These are phyloP conservation scores for Drosophila pseudoobscura DNA, from an alignment of 1,140 invertebrate genomes.

Conservation along the genomic window DNA sequence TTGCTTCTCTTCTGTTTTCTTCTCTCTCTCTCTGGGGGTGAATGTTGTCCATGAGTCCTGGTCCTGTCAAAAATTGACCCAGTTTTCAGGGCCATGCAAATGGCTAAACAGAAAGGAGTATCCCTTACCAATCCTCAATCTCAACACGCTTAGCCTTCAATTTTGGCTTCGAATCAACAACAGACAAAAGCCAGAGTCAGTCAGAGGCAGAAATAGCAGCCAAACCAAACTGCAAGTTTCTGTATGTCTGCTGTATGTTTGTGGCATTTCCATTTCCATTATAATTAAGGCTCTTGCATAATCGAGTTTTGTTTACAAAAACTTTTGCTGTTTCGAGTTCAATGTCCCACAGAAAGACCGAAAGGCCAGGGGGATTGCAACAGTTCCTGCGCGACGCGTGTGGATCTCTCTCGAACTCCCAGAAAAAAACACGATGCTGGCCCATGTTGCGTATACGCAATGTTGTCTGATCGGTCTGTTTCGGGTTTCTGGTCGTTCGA, in stretches of 20 bases:
- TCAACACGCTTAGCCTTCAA: slow-evolving; percentile 4
- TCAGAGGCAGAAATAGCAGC: neutral
- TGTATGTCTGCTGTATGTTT: slow-evolving; percentile 43
- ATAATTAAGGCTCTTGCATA: slow-evolving; percentile 76
- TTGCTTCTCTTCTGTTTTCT: neutral
- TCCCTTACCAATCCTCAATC: slow-evolving; percentile 9
- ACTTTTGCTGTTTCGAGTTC: slow-evolving; percentile 72
- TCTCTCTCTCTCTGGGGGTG: slow-evolving; percentile 21
- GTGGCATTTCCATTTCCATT: slow-evolving; percentile 75
- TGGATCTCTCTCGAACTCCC: slow-evolving; percentile 72
- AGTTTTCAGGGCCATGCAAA: slow-evolving; percentile 40
- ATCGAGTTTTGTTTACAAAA: slow-evolving; percentile 76
- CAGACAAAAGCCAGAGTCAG: neutral
- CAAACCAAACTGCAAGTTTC: slow-evolving; percentile 17
- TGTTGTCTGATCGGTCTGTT: slow-evolving; percentile 6
- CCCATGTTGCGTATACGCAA: slow-evolving; percentile 57
- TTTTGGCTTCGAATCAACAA: neutral
- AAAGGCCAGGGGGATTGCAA: slow-evolving; percentile 56
- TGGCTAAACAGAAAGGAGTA: slow-evolving; percentile 27
- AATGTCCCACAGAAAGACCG: slow-evolving; percentile 58
- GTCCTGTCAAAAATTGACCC: slow-evolving; percentile 49
- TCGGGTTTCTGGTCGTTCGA: slow-evolving; percentile 15
- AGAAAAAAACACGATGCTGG: neutral
- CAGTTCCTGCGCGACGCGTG: slow-evolving; percentile 62
- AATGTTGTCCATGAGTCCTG: too few species aligned